phyloP scores from a whole-genome alignment of 1,140 invertebrate genomes.

The Drosophila pachea region DNA sequence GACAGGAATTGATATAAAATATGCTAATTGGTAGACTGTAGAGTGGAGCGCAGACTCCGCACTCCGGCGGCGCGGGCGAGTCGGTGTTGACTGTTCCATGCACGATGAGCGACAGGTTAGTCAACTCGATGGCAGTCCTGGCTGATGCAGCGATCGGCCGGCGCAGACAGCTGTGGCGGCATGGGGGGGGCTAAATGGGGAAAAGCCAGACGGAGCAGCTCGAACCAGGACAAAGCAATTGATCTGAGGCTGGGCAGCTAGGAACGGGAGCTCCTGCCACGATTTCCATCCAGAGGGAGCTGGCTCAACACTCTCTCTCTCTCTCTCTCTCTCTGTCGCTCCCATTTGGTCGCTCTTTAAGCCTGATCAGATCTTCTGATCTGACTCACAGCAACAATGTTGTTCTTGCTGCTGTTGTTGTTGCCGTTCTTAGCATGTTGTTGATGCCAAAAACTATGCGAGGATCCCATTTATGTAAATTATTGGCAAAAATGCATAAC shows the following conservation, averaged over 20 bases:
- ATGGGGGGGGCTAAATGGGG: too few species aligned
- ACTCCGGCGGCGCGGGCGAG: neutral
- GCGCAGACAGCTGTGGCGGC: too few species aligned
- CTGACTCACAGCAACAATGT: constrained; percentile 22
- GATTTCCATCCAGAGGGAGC: neutral
- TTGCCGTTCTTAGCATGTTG: constrained; percentile 17
- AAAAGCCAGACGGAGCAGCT: too few species aligned
- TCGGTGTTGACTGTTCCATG: constrained; percentile 17
- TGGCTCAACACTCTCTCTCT: neutral
- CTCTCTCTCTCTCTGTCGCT: neutral
- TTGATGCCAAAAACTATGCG: constrained; percentile 30
- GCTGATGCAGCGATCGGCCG: neutral
- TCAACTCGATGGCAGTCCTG: constrained; percentile 19
- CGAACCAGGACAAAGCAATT: too few species aligned
- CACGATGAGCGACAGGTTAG: constrained; percentile 38
- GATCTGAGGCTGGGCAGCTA: too few species aligned
- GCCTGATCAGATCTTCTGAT: constrained; percentile 10
- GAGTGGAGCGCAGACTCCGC: neutral
- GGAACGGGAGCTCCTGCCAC: too few species aligned
- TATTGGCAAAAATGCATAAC: constrained; percentile 76
- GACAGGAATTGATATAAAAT: constrained; percentile 74
- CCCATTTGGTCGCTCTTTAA: constrained; percentile 1
- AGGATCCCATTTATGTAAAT: constrained; percentile 66
- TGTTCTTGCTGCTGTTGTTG: neutral
- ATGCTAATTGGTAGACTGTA: constrained; percentile 65